Percentiles rank a stretch among this genome's conserved stretches.
These are phyloP conservation scores for Allacma fusca DNA, from an alignment of 2,888 invertebrate species.

Conservation along the genomic window DNA sequence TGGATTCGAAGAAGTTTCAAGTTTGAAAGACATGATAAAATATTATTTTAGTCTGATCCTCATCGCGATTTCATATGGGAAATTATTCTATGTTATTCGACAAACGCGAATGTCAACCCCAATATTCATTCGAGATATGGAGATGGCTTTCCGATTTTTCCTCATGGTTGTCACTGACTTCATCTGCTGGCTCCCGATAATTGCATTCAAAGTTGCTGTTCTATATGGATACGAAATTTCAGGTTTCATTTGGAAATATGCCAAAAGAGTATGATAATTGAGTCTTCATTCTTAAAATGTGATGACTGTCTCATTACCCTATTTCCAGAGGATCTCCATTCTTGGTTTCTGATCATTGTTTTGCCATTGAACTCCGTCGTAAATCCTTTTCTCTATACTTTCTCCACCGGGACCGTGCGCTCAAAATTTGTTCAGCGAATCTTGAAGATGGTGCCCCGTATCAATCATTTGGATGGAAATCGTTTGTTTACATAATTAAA, in stretches of 20 bases:
- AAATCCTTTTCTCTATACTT: conserved; percentile 74
- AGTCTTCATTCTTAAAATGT: no score
- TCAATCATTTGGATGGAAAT: neutral
- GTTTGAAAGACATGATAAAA: no score
- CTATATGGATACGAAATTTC: conserved; percentile 69
- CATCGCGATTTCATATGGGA: conserved; percentile 71
- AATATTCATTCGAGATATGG: conserved; percentile 67
- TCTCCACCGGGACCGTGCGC: conserved; percentile 67
- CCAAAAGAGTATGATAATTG: no score
- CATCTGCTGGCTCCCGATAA: conserved; percentile 77
- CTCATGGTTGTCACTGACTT: conserved; percentile 76
- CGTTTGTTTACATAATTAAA: no score
- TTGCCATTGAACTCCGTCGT: conserved; percentile 74
- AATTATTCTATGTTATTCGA: conserved; percentile 73
- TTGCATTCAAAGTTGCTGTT: conserved; percentile 72
- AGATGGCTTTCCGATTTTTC: conserved; percentile 74
- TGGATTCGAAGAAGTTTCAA: neutral
- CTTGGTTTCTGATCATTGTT: conserved; percentile 74
- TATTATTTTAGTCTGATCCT: conserved; percentile 68
- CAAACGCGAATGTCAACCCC: conserved; percentile 71
- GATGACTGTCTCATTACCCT: no score
- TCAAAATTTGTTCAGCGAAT: conserved; percentile 23
- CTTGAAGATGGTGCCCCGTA: conserved; percentile 26
- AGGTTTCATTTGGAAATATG: conserved; percentile 65
- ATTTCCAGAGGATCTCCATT: conserved; percentile 70